A percentile compares a stretch with the other conserved stretches of the same genome.
These are phyloP conservation scores for Siniperca knerii DNA, from an alignment of 2,113 vertebrate genomes.

Conservation along the genomic window DNA sequence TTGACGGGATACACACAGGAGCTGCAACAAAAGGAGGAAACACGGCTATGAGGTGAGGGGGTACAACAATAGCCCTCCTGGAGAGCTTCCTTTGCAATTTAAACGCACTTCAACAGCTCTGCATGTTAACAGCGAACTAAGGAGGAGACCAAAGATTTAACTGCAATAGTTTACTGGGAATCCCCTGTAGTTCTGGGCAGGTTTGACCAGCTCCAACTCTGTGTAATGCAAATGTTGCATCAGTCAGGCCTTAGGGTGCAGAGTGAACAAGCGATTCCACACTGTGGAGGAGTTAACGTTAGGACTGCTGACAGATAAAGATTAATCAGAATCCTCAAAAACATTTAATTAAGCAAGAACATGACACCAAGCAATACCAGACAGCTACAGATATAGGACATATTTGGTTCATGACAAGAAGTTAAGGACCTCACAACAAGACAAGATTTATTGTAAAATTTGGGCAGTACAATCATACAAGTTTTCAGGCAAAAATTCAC, in stretches of 20 bases:
- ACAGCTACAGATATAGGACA: not conserved
- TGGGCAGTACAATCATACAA: too few species aligned
- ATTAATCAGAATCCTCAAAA: not conserved
- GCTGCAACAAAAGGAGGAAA: conserved; percentile 53
- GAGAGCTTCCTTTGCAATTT: conserved; percentile 47
- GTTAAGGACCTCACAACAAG: not conserved
- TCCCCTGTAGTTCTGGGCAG: conserved; percentile 12
- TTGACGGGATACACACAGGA: conserved; percentile 42
- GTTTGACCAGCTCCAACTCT: conserved; percentile 5
- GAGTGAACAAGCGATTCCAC: not conserved
- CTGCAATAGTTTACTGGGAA: conserved; percentile 12
- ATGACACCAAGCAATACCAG: not conserved
- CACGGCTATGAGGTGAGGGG: conserved; percentile 14
- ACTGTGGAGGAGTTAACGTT: not conserved
- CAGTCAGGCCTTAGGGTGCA: conserved; percentile 9
- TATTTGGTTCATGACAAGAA: conserved; percentile 7
- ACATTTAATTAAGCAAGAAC: not conserved
- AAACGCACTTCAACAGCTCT: conserved; percentile 39
- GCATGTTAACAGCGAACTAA: conserved; percentile 29
- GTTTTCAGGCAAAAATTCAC: not conserved
- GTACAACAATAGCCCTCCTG: conserved; percentile 39
- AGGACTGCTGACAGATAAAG: conserved; percentile 10
- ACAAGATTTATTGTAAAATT: not conserved
- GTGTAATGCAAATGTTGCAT: conserved; percentile 49
- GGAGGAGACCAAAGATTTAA: conserved; percentile 23